phyloP scores from a whole-genome alignment of 1,140 invertebrate species.

The Halictus rubicundus region DNA sequence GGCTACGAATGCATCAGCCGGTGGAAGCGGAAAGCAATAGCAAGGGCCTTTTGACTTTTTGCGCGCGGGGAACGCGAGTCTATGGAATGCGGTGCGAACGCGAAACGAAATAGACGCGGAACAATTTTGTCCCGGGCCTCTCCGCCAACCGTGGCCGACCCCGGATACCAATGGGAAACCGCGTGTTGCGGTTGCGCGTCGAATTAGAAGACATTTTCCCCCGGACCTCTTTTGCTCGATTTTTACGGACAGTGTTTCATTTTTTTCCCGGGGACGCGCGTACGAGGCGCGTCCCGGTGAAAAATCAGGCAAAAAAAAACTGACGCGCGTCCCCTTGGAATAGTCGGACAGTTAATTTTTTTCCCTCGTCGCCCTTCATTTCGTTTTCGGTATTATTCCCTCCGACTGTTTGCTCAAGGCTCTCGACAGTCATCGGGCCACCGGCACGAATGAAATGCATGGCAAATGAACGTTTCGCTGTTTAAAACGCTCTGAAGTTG shows the following conservation, averaged over 20 bases:
- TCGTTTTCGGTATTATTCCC: background rate
- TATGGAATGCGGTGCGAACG: background rate
- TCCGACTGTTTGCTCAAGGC: background rate
- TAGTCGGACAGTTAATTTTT: background rate
- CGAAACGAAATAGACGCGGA: background rate
- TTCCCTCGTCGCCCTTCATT: background rate
- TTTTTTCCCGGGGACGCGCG: background rate
- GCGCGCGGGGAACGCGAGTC: background rate
- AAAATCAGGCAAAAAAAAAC: conserved; percentile 1
- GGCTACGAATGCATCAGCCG: conserved; percentile 8
- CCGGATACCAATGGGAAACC: background rate
- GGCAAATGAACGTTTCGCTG: background rate
- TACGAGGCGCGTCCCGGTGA: background rate
- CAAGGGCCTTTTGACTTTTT: conserved; percentile 4
- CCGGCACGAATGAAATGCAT: background rate
- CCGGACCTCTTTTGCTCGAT: background rate
- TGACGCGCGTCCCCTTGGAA: background rate
- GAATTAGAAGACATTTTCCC: conserved; percentile 19
- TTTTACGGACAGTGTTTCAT: conserved; percentile 3
- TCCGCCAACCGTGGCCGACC: background rate
- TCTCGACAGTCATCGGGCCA: background rate
- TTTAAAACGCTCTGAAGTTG: background rate
- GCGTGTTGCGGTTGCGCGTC: background rate
- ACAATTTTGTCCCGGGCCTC: background rate
- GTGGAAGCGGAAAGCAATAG: background rate